Percentiles rank a stretch among this genome's conserved stretches.
Evolutionary conservation across 2,113 vertebrate genomes (phyloP).

Genomic region (Phyllostomus discolor): DNA sequence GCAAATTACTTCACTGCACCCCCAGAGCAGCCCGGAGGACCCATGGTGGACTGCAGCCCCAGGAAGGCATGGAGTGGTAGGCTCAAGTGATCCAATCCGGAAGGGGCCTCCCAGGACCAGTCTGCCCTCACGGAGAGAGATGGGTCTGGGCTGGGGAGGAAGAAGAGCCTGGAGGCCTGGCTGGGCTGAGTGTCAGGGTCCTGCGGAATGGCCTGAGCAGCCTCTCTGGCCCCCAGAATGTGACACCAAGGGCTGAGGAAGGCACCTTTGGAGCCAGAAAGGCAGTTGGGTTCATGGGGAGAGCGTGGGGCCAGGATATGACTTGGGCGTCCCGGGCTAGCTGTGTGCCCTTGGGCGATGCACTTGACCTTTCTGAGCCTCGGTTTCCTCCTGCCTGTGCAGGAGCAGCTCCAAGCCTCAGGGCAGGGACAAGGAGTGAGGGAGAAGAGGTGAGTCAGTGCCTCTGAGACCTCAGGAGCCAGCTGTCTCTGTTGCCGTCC

Average conservation of each 20-base stretch:
- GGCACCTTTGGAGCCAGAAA: not conserved
- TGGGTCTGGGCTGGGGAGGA: not conserved
- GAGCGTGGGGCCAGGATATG: not conserved
- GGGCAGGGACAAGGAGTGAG: not conserved
- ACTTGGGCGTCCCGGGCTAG: not conserved
- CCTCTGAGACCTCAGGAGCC: not conserved
- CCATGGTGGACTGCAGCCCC: not conserved
- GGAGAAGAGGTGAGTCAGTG: not conserved
- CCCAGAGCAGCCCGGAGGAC: not conserved
- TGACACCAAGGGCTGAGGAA: not conserved
- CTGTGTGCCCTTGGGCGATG: not conserved
- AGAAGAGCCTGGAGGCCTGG: not conserved
- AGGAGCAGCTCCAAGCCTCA: not conserved
- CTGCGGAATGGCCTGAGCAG: not conserved
- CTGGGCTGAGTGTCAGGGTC: not conserved
- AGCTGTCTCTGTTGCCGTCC: accelerated
- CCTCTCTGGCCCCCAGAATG: not conserved
- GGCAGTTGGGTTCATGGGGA: not conserved
- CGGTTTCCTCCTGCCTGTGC: not conserved
- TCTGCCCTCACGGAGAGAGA: not conserved
- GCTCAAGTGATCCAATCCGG: not conserved
- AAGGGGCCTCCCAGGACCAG: not conserved
- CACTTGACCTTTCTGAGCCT: not conserved
- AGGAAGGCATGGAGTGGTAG: accelerated
- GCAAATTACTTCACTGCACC: not conserved